Conservation (phyloP, 2,797 vertebrate species). For the Toxotes lorentzi region DNA sequence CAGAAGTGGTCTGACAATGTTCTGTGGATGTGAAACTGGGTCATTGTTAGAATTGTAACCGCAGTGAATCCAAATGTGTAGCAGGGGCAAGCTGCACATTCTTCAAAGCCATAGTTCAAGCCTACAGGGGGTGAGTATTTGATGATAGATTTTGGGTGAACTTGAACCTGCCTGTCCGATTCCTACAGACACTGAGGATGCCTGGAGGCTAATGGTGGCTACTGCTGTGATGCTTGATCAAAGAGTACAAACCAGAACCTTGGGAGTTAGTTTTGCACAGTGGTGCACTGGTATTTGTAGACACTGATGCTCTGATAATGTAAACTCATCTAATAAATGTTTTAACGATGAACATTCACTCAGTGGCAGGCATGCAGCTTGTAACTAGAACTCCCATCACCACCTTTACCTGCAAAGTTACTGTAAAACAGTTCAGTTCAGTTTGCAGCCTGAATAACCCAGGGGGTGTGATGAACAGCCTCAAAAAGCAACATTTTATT, state of each 20-base stretch:
- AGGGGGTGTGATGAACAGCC: not conserved
- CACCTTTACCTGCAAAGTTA: conserved; percentile 9
- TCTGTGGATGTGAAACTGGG: conserved; percentile 25
- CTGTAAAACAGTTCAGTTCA: conserved; percentile 8
- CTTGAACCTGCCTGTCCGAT: conserved; percentile 30
- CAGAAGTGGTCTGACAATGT: conserved; percentile 1
- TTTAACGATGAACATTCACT: conserved; percentile 18
- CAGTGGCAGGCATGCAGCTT: not conserved
- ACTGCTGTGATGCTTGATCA: conserved; percentile 10
- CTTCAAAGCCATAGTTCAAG: conserved; percentile 23
- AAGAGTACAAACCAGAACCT: conserved; percentile 10
- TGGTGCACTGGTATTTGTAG: not conserved
- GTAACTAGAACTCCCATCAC: conserved; percentile 7
- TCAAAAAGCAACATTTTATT: conserved; percentile 42
- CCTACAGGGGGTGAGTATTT: not conserved
- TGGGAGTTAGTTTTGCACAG: not conserved
- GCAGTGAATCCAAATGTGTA: not conserved
- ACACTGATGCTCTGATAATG: conserved; percentile 4
- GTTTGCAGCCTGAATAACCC: conserved; percentile 5
- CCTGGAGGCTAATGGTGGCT: conserved; percentile 1
- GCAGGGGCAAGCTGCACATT: conserved; percentile 3
- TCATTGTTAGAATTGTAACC: conserved; percentile 29
- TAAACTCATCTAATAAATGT: conserved; percentile 10
- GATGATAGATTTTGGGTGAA: conserved; percentile 9
- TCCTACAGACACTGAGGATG: conserved; percentile 5